These are phyloP conservation scores for Hydrochoerus hydrochaeris DNA, from an alignment of 2,113 vertebrate species.

Conservation along the genomic window DNA sequence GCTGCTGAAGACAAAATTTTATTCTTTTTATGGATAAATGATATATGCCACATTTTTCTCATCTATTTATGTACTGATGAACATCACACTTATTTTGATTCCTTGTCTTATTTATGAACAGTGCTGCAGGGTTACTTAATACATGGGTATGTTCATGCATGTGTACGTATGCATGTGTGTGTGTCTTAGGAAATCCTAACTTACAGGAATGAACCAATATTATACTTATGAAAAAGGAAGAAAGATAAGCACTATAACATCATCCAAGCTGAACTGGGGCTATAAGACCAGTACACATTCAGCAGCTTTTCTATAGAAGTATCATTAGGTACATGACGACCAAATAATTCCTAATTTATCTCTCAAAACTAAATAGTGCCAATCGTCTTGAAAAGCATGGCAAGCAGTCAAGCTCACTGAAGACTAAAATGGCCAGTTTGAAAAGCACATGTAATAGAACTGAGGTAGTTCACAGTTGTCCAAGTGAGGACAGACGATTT, in stretches of 20 bases:
- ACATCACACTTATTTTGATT: neutral
- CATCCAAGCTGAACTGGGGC: neutral
- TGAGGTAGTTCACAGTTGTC: neutral
- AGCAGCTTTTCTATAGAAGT: neutral
- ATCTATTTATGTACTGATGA: neutral
- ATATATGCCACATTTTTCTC: neutral
- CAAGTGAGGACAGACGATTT: neutral
- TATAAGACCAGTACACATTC: neutral
- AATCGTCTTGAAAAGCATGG: neutral
- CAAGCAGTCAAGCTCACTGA: neutral
- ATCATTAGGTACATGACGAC: neutral
- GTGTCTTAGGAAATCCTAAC: conserved; percentile 19
- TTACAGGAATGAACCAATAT: neutral
- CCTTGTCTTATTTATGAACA: neutral
- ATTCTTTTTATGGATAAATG: neutral
- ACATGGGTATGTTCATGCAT: neutral
- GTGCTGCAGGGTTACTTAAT: neutral
- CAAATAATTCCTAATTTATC: neutral
- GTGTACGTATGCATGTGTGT: neutral
- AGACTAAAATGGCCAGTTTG: neutral
- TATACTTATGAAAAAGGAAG: neutral
- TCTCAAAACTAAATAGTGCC: neutral
- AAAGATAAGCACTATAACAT: neutral
- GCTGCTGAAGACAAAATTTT: neutral
- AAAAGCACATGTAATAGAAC: neutral